These are phyloP conservation scores for Mythimna lalbum DNA, from an alignment of 2,888 invertebrate species.

Conservation along the genomic window DNA sequence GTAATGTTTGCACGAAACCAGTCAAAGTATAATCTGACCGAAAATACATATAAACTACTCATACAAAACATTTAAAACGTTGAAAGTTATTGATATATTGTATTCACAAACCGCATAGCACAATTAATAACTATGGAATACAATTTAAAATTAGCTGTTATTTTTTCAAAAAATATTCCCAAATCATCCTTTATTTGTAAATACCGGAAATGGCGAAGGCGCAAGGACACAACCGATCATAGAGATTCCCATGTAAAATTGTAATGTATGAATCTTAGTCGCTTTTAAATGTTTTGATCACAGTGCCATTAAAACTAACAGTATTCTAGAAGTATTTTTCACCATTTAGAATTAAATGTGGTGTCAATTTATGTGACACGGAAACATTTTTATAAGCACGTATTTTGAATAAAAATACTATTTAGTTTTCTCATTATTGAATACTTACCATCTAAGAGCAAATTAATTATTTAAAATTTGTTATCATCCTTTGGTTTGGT, in stretches of 20 bases:
- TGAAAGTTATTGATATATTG: constrained; percentile 50
- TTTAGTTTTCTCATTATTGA: constrained; percentile 10
- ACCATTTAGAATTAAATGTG: constrained; percentile 39
- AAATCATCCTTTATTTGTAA: constrained; percentile 57
- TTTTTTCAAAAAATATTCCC: constrained; percentile 66
- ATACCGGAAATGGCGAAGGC: constrained; percentile 51
- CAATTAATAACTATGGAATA: constrained; percentile 63
- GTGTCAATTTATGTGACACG: constrained; percentile 18
- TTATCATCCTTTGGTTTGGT: constrained; percentile 15
- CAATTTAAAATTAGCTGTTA: constrained; percentile 59
- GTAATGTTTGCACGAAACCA: constrained; percentile 4
- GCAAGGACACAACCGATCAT: constrained; percentile 38
- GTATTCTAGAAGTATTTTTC: constrained; percentile 54
- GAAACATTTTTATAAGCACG: constrained; percentile 24
- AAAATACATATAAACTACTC: constrained; percentile 7
- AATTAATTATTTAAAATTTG: constrained; percentile 34
- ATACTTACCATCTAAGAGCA: constrained; percentile 11
- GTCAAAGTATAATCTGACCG: constrained; percentile 9
- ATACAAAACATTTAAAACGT: constrained; percentile 57
- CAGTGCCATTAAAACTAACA: constrained; percentile 38
- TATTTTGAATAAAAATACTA: constrained; percentile 23
- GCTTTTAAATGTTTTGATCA: constrained; percentile 56
- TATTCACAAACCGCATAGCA: constrained; percentile 71
- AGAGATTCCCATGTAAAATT: constrained; percentile 56
- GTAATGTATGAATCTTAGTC: constrained; percentile 45